Percentiles rank a stretch among this genome's conserved stretches.
Evolutionary conservation across 2,888 invertebrate genomes (phyloP).

Genomic region (Meganola albula): DNA sequence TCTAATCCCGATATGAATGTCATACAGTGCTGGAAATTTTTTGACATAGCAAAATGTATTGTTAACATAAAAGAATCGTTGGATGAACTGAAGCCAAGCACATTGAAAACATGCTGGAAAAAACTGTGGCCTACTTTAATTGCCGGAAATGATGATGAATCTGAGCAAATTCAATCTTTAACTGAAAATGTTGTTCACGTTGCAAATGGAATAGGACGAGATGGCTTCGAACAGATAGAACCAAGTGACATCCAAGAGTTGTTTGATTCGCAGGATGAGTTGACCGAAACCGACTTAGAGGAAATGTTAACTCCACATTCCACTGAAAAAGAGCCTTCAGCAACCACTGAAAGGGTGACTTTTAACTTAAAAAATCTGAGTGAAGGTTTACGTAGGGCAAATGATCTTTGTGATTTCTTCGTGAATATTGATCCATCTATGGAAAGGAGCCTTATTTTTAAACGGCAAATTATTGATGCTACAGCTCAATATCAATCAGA

Average conservation of each 20-base stretch:
- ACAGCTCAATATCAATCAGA: conserved; percentile 22
- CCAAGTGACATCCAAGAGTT: conserved; percentile 23
- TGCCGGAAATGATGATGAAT: conserved; percentile 22
- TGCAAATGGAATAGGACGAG: conserved; percentile 30
- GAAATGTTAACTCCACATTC: conserved; percentile 17
- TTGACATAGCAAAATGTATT: conserved; percentile 29
- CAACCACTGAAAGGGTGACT: conserved; percentile 22
- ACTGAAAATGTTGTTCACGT: conserved; percentile 27
- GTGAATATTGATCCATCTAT: conserved; percentile 24
- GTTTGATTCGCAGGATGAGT: conserved; percentile 25
- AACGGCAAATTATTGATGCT: conserved; percentile 20
- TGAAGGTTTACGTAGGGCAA: conserved; percentile 26
- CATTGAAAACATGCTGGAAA: conserved; percentile 17
- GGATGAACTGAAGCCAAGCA: conserved; percentile 23
- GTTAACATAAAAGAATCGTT: conserved; percentile 28
- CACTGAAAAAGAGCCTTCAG: conserved; percentile 10
- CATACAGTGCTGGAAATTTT: conserved; percentile 26
- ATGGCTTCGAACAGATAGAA: conserved; percentile 20
- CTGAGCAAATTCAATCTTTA: conserved; percentile 23
- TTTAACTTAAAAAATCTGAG: conserved; percentile 24
- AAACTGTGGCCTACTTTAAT: conserved; percentile 24
- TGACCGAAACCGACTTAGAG: conserved; percentile 33
- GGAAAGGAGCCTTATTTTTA: conserved; percentile 19
- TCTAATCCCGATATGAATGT: conserved; percentile 27
- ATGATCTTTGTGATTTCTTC: conserved; percentile 26